Evolutionary conservation across 2,888 invertebrate genomes (phyloP), one percentile per base, ranked within the genome.

Genomic region (Agonopterix arenella): DNA sequence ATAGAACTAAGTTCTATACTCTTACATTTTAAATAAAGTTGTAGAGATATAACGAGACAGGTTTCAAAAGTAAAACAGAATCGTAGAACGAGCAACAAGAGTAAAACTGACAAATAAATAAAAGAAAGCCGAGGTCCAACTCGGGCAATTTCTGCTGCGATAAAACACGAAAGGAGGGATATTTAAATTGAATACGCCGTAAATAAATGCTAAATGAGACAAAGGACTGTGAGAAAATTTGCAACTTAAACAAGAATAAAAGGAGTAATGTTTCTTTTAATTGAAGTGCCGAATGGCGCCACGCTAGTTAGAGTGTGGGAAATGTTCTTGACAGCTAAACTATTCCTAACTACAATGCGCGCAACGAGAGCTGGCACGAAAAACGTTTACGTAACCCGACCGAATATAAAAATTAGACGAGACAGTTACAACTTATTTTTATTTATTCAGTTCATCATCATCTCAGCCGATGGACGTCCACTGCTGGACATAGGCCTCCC

Each of bases 201-300:
- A 82, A 85, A 84, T 84, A 84, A 84, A 85, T 81, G 76, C 73
- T 82, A 82, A 85, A 84, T 80, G 83, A 85, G 83, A 86, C 84
- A 85, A 85, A 84, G 79, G 79, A 79, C 78, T 80, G 76, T 64
- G 74, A 75, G 78, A 79, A 71, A 77, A 79, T 81, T 77, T 75
- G 73, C 80, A 78, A 78, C 78, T 78, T 78, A 80, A 84, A 83
- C 78, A 80, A 74, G 78, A 79, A 78, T 77, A 81, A 81, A 83
- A 78, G 74, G 78, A 76, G 79, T 78, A 78, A 83, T 78, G 80
- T 81, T 73, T 80, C 76, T 79, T 78, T 47, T 80, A 81, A 84
- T 82, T 77, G 80, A 79, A 80, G 70, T 58, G 70, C 68, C 66
- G 68, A 66, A 43, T 61, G 64, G 64, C 65, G 64, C 64, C 40